Evolutionary conservation across 2,888 invertebrate genomes (phyloP), one percentile per base, ranked within the genome.

Genomic region (Xestoiulus laeticollis): DNA sequence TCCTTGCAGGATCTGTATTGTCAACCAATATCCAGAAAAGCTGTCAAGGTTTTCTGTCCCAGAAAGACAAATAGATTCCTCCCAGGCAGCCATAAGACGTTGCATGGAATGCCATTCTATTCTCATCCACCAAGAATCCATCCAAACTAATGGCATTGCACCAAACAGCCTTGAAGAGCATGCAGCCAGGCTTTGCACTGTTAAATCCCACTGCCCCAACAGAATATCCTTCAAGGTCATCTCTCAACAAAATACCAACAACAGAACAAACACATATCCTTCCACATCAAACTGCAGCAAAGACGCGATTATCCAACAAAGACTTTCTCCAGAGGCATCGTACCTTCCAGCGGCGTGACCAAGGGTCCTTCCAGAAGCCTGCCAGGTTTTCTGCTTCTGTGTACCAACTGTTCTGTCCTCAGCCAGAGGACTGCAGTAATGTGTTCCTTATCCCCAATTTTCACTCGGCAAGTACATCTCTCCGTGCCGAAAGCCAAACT

Each of bases 351-450:
- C 78, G 78, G 3, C n/a, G 22, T 8, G 26, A 68, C 59, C 59
- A 68, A 68, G 59, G 22, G n/a, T 78, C 78, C 78, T 78, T 78
- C 78, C 78, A 78, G 78, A 78, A 78, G 3, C 78, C 78, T 26
- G 78, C 78, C 78, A 78, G 78, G 78, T 30, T 78, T 30, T 0
- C 8, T 8, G 78, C 26, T 12, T 30, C 10, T 2, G 12, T 26
- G 78, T 26, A 78, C 78, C 26, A 12, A 8, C 26, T 78, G 30
- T 14, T 78, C 78, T 6, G 59, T 53, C 53, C 53, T 19, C 19
- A 16, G 2, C 22, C n/a, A n/a, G 78, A 59, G 59, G 59, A 22
- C 22, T 78, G 78, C 78, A 78, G 30, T 14, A 78, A 10, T 14
- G 30, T 30, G 78, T 78, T 30, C 22, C 4, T 78, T 4, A 19